Evolutionary conservation across 1,140 invertebrate species (phyloP), one percentile per base, ranked within the genome.

Genomic region (Drosophila ogumai): DNA sequence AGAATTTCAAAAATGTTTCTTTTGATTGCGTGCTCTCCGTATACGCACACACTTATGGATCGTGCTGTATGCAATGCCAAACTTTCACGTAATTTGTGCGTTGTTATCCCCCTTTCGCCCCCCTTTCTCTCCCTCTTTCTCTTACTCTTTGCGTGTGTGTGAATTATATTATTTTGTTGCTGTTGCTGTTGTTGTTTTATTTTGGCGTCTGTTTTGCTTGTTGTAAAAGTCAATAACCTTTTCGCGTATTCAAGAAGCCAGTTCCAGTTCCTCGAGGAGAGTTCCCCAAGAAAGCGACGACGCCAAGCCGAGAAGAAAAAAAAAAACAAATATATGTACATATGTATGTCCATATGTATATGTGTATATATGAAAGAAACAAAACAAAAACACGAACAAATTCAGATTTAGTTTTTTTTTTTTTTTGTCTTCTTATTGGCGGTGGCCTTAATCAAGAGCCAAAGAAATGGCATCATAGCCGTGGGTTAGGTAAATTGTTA

Each of bases 1-100:
- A 91, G 87, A 91, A 91, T 91, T 91, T 91, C 71, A 91, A 90
- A 81, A 82, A 73, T 76, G 71, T 84, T 77, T 77, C 67, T 84
- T 80, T 82, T 81, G 76, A 85, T 90, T 85, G 86, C 82, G 82
- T 87, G 87, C 67, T 47, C 44, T 54, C 36, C n/a, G 36, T 15
- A 52, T 32, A 52, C 38, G 28, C 47, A 46, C 32, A 58, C 38
- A 59, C 40, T 38, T 28, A 28, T 40, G 55, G 31, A 49, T 63
- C 41, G 19, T 36, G 34, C 13, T 63, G 75, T 80, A 61, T 80
- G 82, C 79, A 87, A 82, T 91, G 82, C 88, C 84, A 87, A 91
- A 91, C 87, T 91, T 91, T 91, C 88, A 91, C 88, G 88, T 91
- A 91, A 91, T 88, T 91, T 81, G 69, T 87, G 80, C 72, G 64